These are phyloP conservation scores for Solenodon paradoxus DNA, from an alignment of 2,113 vertebrate genomes.

Conservation along the genomic window DNA sequence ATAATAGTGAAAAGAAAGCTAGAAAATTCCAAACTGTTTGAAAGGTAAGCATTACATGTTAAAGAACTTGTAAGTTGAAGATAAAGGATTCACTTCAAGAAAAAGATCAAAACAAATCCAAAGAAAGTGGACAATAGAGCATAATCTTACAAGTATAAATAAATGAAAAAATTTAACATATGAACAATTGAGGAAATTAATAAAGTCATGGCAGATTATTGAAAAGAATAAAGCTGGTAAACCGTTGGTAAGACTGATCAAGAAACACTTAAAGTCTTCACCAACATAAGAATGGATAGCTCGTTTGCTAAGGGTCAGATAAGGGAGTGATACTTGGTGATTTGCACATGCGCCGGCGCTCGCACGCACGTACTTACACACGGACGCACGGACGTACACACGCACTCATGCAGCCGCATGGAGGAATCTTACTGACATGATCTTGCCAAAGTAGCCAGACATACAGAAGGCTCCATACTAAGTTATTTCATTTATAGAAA, in stretches of 20 bases:
- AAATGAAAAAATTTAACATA: not conserved
- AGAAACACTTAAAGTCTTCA: too few species aligned
- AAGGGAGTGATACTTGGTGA: not conserved
- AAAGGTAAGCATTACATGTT: not conserved
- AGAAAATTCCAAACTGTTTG: not conserved
- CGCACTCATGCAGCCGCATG: not conserved
- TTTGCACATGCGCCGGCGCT: too few species aligned
- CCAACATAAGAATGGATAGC: too few species aligned
- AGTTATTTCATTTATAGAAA: not conserved
- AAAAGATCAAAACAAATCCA: not conserved
- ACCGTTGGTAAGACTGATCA: not conserved
- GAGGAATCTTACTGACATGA: not conserved
- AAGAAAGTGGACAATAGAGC: not conserved
- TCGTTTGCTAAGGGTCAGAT: too few species aligned
- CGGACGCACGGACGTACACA: too few species aligned
- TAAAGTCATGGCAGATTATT: not conserved
- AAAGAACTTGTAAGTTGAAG: not conserved
- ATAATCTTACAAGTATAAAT: not conserved
- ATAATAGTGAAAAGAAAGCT: too few species aligned
- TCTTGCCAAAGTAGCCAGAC: not conserved
- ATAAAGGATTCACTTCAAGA: not conserved
- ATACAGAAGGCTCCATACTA: not conserved
- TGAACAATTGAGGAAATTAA: not conserved
- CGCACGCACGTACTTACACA: too few species aligned
- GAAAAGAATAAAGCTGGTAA: not conserved